Base-by-base conservation (phyloP, 2,888 invertebrate genomes). In the Tiliacea aurago region DNA sequence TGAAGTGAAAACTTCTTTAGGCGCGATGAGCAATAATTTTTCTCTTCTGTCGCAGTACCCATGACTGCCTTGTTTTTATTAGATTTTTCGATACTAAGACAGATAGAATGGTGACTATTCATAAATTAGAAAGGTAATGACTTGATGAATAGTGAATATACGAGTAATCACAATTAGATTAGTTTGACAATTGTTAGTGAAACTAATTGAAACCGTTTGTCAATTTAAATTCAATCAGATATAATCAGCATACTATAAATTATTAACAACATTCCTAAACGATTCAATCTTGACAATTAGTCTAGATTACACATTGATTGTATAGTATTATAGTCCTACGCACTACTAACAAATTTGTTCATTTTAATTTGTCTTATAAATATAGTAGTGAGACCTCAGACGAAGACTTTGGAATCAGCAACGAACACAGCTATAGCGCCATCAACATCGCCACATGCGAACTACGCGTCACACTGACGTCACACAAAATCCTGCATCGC, bases 221-320 rank as follows among this genome's bases (percentile, higher is more conserved):
- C 23, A 63, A 62, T 51, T 70, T 23, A 23, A 76, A 72, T 49
- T 65, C 23, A 67, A 56, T 58, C 11, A 37, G 0, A 63, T 33
- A 70, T 64, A 69, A 56, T 78, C 63, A n/a, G 20, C 67, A 45
- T 70, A 74, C n/a, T 53, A 53, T 62, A 71, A 69, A 55, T 72
- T 59, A 63, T 53, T 61, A 43, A 9, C 20, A 23, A 56, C 28
- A 68, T 61, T 70, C 23, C 28, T 28, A 68, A 53, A 28, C 2
- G 5, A 68, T 69, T 28, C 51, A 47, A 58, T 71, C 33, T 62
- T 41, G 9, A 49, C 53, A 58, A 71, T 71, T 71, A 68, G 33
- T 51, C 51, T 37, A 61, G 64, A 68, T 76, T 41, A 58, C 18
- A 49, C 55, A 3, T 73, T 49, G 43, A 37, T 74, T 59, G 28